phyloP scores from a whole-genome alignment of 2,888 invertebrate genomes.

The Ophonus ardosiacus region DNA sequence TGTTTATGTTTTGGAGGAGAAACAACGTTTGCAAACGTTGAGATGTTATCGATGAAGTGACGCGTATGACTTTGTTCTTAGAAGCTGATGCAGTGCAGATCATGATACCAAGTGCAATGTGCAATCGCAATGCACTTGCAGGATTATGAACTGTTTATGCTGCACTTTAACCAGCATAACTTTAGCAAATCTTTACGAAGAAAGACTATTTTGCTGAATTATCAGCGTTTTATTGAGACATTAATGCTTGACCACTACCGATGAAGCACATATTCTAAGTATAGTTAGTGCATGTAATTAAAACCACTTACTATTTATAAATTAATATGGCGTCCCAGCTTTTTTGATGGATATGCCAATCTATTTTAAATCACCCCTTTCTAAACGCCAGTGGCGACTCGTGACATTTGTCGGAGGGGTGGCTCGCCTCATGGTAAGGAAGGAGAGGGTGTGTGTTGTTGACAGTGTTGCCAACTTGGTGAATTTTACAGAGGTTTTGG shows the following conservation, averaged over 20 bases:
- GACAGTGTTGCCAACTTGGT: too few species aligned
- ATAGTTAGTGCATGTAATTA: too few species aligned
- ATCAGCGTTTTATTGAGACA: constrained; percentile 29
- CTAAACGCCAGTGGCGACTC: too few species aligned
- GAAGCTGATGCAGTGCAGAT: constrained; percentile 18
- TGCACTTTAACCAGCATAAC: constrained; percentile 19
- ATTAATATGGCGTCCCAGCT: too few species aligned
- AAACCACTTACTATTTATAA: too few species aligned
- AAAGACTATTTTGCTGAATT: constrained; percentile 2
- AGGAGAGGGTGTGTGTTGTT: too few species aligned
- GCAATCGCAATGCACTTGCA: constrained; percentile 35
- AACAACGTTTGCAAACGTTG: constrained; percentile 31
- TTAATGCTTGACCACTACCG: constrained; percentile 12
- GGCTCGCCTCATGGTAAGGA: too few species aligned
- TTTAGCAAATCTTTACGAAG: background rate
- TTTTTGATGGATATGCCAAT: too few species aligned
- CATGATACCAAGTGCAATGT: constrained; percentile 20
- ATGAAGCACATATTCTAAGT: too few species aligned
- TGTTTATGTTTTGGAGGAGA: constrained; percentile 47
- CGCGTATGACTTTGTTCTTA: constrained; percentile 39
- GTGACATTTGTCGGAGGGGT: too few species aligned
- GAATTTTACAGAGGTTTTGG: too few species aligned
- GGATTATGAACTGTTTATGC: constrained; percentile 36
- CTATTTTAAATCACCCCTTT: too few species aligned
- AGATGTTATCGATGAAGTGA: constrained; percentile 46